phyloP scores from a whole-genome alignment of 2,113 vertebrate genomes.

The Corydoras maculifer region DNA sequence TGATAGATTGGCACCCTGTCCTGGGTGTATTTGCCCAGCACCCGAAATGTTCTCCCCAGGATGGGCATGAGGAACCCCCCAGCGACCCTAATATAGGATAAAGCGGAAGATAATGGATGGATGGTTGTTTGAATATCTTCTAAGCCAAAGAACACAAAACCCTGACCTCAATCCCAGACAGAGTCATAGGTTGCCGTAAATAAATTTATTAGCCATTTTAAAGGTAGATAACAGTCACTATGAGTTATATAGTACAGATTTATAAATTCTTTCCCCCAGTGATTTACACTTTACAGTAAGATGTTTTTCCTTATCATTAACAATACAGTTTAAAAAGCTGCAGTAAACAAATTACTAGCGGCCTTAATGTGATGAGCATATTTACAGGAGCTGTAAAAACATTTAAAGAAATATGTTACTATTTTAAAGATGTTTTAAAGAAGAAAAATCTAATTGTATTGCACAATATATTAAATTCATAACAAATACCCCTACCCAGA shows the following conservation, averaged over 20 bases:
- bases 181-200: slow-evolving; percentile 71
- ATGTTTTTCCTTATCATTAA: slow-evolving; percentile 62
- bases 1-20: too few species aligned
- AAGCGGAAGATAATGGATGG: too few species aligned
- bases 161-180: not conserved
- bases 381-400: slow-evolving; percentile 53
- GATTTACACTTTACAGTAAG: slow-evolving; percentile 87
- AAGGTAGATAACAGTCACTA: slow-evolving; percentile 72
- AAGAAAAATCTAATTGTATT: slow-evolving; percentile 69
- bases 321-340: slow-evolving; percentile 78
- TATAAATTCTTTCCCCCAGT: slow-evolving; percentile 36
- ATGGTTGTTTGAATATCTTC: too few species aligned
- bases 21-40: too few species aligned
- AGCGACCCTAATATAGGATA: too few species aligned
- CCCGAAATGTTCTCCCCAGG: too few species aligned
- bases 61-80: too few species aligned
- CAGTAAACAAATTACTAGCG: slow-evolving; percentile 76
- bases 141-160: not conserved
- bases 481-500: slow-evolving; percentile 40
- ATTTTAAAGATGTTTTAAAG: slow-evolving; percentile 49
- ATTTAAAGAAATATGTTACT: slow-evolving; percentile 28
- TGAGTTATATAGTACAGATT: slow-evolving; percentile 71
- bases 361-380: slow-evolving; percentile 63
- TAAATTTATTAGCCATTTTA: slow-evolving; percentile 81
- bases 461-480: slow-evolving; percentile 70